These are phyloP conservation scores for Calypte anna DNA, from an alignment of 2,113 vertebrate species.

Conservation along the genomic window DNA sequence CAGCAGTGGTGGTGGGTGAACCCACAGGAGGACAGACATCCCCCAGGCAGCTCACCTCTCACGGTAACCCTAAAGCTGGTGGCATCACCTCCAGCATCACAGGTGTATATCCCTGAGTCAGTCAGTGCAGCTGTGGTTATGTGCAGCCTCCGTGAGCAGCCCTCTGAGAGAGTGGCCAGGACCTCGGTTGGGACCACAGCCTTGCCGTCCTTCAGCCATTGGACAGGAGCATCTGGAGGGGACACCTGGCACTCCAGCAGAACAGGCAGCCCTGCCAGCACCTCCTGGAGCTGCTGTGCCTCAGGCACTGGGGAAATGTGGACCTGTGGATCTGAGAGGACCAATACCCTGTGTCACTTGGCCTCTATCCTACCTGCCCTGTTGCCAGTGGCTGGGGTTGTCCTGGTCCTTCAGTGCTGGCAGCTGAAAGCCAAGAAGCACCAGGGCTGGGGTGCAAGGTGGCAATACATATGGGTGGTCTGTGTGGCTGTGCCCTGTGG, in stretches of 20 bases:
- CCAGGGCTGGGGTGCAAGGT: neutral
- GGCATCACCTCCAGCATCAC: constrained; percentile 71
- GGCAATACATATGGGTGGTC: neutral
- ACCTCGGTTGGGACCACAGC: constrained; percentile 32
- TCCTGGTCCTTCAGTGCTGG: neutral
- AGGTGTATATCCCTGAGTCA: constrained; percentile 59
- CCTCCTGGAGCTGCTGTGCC: neutral
- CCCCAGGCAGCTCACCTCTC: constrained; percentile 74
- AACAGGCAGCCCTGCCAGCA: constrained; percentile 6
- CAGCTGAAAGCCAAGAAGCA: neutral
- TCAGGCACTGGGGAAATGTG: neutral
- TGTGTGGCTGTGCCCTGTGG: neutral
- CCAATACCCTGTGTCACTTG: neutral
- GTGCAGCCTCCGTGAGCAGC: constrained; percentile 78
- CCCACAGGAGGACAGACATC: neutral
- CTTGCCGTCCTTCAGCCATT: constrained; percentile 87
- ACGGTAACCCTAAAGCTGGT: constrained; percentile 74
- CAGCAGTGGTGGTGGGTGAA: neutral
- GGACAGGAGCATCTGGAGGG: constrained; percentile 74
- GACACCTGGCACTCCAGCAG: constrained; percentile 77
- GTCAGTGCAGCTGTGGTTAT: constrained; percentile 65
- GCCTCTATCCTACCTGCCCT: neutral
- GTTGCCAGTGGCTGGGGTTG: fast-evolving
- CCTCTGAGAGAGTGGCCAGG: constrained; percentile 68
- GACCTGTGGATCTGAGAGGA: neutral